phyloP scores from a whole-genome alignment of 2,113 vertebrate genomes.

The Alligator mississippiensis region DNA sequence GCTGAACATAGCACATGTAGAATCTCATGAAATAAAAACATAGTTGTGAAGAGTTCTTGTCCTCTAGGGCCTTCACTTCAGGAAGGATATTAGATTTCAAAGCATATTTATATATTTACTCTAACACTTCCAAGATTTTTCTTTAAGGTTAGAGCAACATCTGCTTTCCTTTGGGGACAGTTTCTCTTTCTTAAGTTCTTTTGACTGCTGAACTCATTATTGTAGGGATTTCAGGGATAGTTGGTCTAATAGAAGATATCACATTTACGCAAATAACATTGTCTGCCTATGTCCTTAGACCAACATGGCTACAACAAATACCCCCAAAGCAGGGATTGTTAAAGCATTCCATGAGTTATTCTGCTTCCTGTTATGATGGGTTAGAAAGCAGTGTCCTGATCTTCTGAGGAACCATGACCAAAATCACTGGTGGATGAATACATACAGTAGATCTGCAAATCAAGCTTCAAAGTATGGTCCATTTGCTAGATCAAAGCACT shows the following conservation, averaged over 20 bases:
- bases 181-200: slow-evolving; percentile 23
- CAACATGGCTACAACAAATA: no score
- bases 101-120: slow-evolving; percentile 70
- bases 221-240: slow-evolving; percentile 9
- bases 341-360: not conserved
- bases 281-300: no score
- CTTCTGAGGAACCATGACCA: not conserved
- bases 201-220: slow-evolving; percentile 4
- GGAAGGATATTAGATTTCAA: slow-evolving; percentile 70
- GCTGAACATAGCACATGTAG: not conserved
- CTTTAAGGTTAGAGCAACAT: slow-evolving; percentile 62
- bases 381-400: not conserved
- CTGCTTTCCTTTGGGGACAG: slow-evolving; percentile 61
- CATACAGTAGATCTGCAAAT: not conserved
- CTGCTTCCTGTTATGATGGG: not conserved
- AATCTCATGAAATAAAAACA: slow-evolving; percentile 56
- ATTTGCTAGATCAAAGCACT: not conserved
- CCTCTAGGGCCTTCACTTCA: slow-evolving; percentile 54
- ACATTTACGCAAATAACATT: no score
- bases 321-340: no score
- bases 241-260: no score
- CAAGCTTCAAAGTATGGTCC: not conserved
- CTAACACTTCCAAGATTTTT: slow-evolving; percentile 40
- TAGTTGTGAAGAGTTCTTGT: slow-evolving; percentile 64
- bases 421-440: not conserved